phyloP scores from a whole-genome alignment of 2,113 vertebrate species.

The Morone saxatilis region DNA sequence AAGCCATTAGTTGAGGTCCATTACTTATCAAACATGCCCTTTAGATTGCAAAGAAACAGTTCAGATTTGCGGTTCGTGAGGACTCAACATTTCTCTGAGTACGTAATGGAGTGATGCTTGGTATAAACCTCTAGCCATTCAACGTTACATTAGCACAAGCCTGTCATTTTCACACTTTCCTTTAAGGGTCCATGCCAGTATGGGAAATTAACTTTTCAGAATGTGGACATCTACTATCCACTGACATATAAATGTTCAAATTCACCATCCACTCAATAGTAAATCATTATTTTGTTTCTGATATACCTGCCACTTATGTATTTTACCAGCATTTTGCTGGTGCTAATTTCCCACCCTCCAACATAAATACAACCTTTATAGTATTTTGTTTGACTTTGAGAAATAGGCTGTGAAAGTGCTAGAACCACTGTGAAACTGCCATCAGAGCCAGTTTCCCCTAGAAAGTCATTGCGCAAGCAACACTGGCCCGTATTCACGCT shows the following conservation, averaged over 20 bases:
- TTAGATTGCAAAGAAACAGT: too few species aligned
- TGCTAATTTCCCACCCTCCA: too few species aligned
- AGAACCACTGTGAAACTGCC: neutral
- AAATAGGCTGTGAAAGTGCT: neutral
- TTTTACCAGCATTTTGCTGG: too few species aligned
- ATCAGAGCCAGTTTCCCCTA: too few species aligned
- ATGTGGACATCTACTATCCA: too few species aligned
- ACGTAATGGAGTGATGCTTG: neutral
- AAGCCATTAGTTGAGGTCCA: neutral
- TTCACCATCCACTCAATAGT: too few species aligned
- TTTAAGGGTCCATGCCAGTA: neutral
- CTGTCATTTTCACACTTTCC: neutral
- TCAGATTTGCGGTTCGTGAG: neutral
- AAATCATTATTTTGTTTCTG: too few species aligned
- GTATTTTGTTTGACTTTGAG: neutral
- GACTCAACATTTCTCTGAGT: neutral
- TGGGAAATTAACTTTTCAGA: too few species aligned
- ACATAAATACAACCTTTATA: neutral
- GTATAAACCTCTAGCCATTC: constrained; percentile 23
- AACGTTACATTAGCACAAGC: constrained; percentile 3
- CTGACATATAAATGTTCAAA: too few species aligned
- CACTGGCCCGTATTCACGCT: too few species aligned
- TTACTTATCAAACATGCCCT: neutral
- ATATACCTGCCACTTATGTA: too few species aligned
- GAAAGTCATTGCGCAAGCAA: too few species aligned